Evolutionary conservation across 2,888 invertebrate species (phyloP).

Genomic region (Dynastes hyllus): DNA sequence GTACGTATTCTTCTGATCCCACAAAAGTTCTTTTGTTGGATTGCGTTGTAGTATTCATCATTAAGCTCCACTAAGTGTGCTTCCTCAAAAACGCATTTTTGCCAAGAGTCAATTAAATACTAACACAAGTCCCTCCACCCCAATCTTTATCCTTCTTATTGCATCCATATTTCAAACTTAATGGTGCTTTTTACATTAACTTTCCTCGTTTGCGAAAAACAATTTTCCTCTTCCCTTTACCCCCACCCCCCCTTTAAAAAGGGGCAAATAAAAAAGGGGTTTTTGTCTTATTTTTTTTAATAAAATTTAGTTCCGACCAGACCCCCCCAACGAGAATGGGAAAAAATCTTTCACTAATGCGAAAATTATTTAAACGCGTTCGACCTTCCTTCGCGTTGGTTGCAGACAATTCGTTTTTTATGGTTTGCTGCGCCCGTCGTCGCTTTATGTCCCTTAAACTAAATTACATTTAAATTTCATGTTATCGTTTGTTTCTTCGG

Average conservation of each 20-base stretch:
- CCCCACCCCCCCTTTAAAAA: background rate
- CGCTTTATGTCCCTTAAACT: constrained; percentile 33
- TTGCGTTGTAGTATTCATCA: too few relatives aligned
- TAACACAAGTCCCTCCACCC: background rate
- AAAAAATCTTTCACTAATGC: background rate
- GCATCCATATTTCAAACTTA: constrained; percentile 21
- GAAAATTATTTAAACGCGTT: constrained; percentile 11
- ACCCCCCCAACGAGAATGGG: background rate
- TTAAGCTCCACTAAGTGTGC: too few relatives aligned
- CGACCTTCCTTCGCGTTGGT: background rate
- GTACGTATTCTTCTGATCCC: too few relatives aligned
- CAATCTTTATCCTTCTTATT: constrained; percentile 15
- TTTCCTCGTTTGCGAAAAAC: constrained; percentile 12
- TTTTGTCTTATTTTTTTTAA: too few relatives aligned
- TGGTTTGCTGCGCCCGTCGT: background rate
- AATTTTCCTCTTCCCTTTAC: background rate
- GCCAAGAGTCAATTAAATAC: constrained; percentile 3
- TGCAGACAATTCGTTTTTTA: constrained; percentile 2
- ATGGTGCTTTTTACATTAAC: constrained; percentile 9
- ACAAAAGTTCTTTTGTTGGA: too few relatives aligned
- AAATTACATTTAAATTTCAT: constrained; percentile 48
- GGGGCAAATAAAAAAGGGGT: too few relatives aligned
- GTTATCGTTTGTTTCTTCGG: constrained; percentile 32
- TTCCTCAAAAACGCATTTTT: background rate
- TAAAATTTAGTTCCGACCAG: too few relatives aligned